Percentiles rank a stretch among this genome's conserved stretches.
These are phyloP conservation scores for Hemithea aestivaria DNA, from an alignment of 2,888 invertebrate species.

Conservation along the genomic window DNA sequence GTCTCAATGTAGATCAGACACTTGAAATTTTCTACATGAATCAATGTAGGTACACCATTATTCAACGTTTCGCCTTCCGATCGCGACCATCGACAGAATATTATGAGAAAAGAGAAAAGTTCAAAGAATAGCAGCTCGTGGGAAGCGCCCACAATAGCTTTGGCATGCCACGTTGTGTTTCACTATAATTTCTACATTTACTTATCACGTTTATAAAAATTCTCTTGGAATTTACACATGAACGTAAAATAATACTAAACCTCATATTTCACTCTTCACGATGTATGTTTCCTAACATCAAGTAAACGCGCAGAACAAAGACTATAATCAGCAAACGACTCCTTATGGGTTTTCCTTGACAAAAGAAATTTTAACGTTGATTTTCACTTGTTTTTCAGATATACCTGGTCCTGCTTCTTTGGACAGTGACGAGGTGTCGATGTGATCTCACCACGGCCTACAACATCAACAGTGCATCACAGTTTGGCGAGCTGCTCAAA, in stretches of 20 bases:
- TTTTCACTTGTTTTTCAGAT: constrained; percentile 54
- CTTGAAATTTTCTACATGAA: constrained; percentile 29
- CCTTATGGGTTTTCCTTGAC: too few relatives aligned
- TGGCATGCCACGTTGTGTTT: constrained; percentile 65
- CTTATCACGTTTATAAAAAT: too few relatives aligned
- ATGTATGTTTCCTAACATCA: too few relatives aligned
- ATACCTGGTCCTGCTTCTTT: constrained; percentile 49
- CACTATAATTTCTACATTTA: constrained; percentile 65
- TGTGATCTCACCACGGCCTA: constrained; percentile 49
- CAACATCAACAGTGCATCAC: constrained; percentile 46
- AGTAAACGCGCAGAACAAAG: too few relatives aligned
- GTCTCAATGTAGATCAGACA: constrained; percentile 5
- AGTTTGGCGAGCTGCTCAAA: constrained; percentile 60
- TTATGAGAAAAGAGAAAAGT: constrained; percentile 77
- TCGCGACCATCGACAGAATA: constrained; percentile 52
- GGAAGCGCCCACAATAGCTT: constrained; percentile 60
- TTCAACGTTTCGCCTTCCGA: constrained; percentile 54
- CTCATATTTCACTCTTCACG: too few relatives aligned
- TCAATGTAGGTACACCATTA: constrained; percentile 39
- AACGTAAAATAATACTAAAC: too few relatives aligned
- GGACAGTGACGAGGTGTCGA: constrained; percentile 45
- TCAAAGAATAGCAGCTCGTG: constrained; percentile 68
- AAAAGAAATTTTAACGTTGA: constrained; percentile 4
- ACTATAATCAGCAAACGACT: too few relatives aligned
- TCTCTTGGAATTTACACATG: too few relatives aligned